phyloP scores from a whole-genome alignment of 2,113 vertebrate species.

The Rattus rattus region DNA sequence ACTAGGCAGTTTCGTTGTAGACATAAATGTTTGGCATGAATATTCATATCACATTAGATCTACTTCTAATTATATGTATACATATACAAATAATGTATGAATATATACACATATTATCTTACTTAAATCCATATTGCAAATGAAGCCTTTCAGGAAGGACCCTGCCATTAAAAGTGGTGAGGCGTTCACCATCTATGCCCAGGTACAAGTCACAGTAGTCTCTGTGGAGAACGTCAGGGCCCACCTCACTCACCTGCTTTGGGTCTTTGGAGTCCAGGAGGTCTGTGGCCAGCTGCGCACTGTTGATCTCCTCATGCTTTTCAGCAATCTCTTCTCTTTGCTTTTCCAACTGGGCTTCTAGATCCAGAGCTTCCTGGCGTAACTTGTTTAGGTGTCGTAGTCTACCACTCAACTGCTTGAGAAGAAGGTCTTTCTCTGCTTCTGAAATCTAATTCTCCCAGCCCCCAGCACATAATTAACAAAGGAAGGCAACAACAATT shows the following conservation, averaged over 20 bases:
- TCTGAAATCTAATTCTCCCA: slow-evolving; percentile 85
- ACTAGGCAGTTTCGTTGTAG: not conserved
- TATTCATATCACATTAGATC: not conserved
- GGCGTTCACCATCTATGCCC: not conserved
- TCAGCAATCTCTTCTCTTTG: slow-evolving; percentile 84
- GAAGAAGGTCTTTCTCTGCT: slow-evolving; percentile 85
- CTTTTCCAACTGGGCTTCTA: slow-evolving; percentile 88
- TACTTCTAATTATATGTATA: not conserved
- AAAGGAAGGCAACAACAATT: slow-evolving; percentile 38
- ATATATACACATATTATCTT: not conserved
- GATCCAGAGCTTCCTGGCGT: slow-evolving; percentile 84
- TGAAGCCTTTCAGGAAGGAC: slow-evolving; percentile 49
- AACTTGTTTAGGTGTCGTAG: slow-evolving; percentile 85
- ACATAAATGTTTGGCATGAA: not conserved
- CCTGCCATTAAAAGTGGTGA: slow-evolving; percentile 15
- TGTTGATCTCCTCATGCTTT: slow-evolving; percentile 85
- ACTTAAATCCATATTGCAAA: slow-evolving; percentile 39
- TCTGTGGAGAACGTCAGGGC: slow-evolving; percentile 18
- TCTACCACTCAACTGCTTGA: slow-evolving; percentile 86
- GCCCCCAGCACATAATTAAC: slow-evolving; percentile 58
- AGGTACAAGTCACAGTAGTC: not conserved
- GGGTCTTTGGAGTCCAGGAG: slow-evolving; percentile 86
- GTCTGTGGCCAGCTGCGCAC: slow-evolving; percentile 82
- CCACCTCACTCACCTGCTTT: slow-evolving; percentile 87
- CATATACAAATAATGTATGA: not conserved